These are phyloP conservation scores for Fragum sueziense DNA, from an alignment of 2,888 invertebrate genomes.

Conservation along the genomic window DNA sequence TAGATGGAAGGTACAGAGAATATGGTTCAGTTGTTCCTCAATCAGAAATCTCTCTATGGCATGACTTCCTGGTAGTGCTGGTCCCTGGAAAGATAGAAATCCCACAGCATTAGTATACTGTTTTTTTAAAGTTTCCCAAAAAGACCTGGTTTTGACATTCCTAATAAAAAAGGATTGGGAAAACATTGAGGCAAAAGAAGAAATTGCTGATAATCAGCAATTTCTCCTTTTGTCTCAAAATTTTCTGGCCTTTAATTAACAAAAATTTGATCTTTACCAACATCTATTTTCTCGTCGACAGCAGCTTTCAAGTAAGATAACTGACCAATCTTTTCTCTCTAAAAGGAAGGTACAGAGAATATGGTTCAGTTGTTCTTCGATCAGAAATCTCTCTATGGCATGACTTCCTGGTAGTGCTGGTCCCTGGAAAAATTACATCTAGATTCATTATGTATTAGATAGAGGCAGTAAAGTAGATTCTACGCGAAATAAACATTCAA, in stretches of 20 bases:
- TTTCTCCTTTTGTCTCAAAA: background rate
- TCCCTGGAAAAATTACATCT: slow-evolving; percentile 80
- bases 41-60: slow-evolving; percentile 98
- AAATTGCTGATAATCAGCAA: background rate
- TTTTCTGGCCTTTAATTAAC: too few relatives aligned
- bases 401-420: slow-evolving; percentile 94
- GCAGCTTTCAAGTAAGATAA: too few relatives aligned
- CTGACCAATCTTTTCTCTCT: slow-evolving; percentile 95
- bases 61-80: slow-evolving; percentile 94
- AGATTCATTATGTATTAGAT: too few relatives aligned
- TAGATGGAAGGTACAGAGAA: slow-evolving; percentile 92
- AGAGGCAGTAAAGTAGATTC: too few relatives aligned
- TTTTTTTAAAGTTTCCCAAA: too few relatives aligned
- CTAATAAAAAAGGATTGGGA: too few relatives aligned
- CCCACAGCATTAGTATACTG: background rate
- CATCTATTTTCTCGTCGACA: too few relatives aligned
- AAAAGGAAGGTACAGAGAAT: slow-evolving; percentile 93
- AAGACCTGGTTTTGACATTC: too few relatives aligned
- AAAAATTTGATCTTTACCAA: too few relatives aligned
- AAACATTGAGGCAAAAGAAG: background rate
- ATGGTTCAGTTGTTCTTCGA: slow-evolving; percentile 98
- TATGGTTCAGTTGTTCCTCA: slow-evolving; percentile 97
- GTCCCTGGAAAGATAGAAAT: slow-evolving; percentile 77
- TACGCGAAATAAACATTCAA: too few relatives aligned
- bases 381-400: slow-evolving; percentile 97